A percentile compares a stretch with the other conserved stretches of the same genome.
phyloP scores from a whole-genome alignment of 2,888 invertebrate genomes.

The Leistus spinibarbis region DNA sequence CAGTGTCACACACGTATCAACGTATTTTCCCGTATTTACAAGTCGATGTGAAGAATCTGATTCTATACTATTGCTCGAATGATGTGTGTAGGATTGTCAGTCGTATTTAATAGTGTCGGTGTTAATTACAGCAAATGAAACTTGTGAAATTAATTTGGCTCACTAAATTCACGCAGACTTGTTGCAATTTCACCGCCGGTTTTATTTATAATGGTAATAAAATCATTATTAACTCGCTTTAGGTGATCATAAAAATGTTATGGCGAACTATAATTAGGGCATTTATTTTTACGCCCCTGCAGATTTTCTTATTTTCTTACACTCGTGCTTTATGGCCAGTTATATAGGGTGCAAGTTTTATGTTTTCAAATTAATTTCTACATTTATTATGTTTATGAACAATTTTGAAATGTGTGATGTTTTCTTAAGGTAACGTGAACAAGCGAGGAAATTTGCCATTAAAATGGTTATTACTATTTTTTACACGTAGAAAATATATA shows the following conservation, averaged over 20 bases:
- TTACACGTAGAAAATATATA: too few species aligned
- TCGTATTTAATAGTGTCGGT: not conserved
- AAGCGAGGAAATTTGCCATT: too few species aligned
- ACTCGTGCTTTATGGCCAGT: not conserved
- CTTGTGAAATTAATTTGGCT: not conserved
- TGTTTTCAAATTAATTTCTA: not conserved
- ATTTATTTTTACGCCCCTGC: not conserved
- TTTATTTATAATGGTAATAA: not conserved
- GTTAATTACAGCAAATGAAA: not conserved
- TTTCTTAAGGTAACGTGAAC: too few species aligned
- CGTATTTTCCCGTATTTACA: too few species aligned
- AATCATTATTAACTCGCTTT: not conserved
- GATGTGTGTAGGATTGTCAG: not conserved
- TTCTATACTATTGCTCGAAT: too few species aligned
- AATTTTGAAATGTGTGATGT: too few species aligned
- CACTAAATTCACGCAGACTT: not conserved
- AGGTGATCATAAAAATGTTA: not conserved
- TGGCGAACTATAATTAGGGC: not conserved
- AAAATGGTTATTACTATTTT: too few species aligned
- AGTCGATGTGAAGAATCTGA: too few species aligned
- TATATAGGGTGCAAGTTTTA: not conserved
- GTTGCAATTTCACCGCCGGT: not conserved
- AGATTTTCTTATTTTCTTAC: not conserved
- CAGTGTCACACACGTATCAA: too few species aligned
- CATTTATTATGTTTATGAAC: not conserved